Evolutionary conservation across 2,888 invertebrate species (phyloP), one percentile per base, ranked within the genome.

Genomic region (Dastarcus helophoroides): DNA sequence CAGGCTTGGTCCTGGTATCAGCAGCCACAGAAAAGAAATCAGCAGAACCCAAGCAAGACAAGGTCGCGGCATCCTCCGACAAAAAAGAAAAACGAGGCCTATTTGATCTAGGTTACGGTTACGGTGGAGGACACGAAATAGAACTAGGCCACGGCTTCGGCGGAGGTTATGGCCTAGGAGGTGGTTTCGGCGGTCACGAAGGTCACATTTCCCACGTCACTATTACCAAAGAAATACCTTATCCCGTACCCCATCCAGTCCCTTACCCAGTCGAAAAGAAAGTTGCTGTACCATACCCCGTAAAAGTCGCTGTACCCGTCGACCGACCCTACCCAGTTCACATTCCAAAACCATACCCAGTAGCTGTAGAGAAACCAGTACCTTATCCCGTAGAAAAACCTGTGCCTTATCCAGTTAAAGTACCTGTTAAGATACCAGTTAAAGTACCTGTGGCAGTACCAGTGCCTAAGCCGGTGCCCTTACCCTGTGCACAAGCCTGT

Each of bases 381-480:
- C 64, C 68, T 3, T 63, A 64, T 27, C 69, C 65, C 1, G 68
- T 71, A 2, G 60, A 68, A 3, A 70, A 71, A 40, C 67, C 67
- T 0, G 68, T 71, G 3, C 70, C 56, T 15, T 51, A 53, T 31
- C 65, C 66, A 9, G 65, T 67, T 35, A 62, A 63, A 40, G 29
- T 33, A 22, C 26, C 48, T 48, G 26, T 47, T 42, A 31, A 50
- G 43, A 43, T 51, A 40, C 42, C 53, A 40, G 39, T 53, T 40
- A 51, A 53, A 41, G 44, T 51, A 29, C 51, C 51, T 24, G 46
- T 48, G 31, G 47, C 53, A 42, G 56, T 60, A 13, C 50, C 45
- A 24, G 46, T 51, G 39, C 41, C 52, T 39, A 40, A 53, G 45
- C 52, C 53, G 41, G 42, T 50, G 29, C 50, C 51, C 51, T 23